Evolutionary conservation across 2,113 vertebrate species (phyloP), one percentile per base, ranked within the genome.

Genomic region (Nyctereutes procyonoides): DNA sequence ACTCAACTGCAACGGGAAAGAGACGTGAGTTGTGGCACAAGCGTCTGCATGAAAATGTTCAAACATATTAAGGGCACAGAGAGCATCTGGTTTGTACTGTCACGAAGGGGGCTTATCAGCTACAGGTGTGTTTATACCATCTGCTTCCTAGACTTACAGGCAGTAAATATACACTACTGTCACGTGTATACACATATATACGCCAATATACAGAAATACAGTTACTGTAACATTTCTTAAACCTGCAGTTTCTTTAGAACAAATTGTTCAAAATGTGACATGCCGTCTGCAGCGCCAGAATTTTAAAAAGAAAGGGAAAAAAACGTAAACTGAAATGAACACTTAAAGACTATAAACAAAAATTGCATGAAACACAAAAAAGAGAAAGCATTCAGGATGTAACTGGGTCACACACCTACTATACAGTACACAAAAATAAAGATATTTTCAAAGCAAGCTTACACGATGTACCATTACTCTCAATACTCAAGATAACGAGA

Each of bases 1-100:
- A 99, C 99, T 99, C 99, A 99, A 99, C 99, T 99, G 99, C 98
- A 99, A 99, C 97, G 96, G 98, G 98, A 99, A 99, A 99, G 98
- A 99, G 98, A 98, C 97, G 96, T 99, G 98, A 99, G 98, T 98
- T 98, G 99, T 98, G 98, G 98, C 98, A 98, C 98, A 98, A 98
- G 99, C 98, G 97, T 97, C 98, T 96, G 98, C 98, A 99, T 91
- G 97, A 98, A 98, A 98, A 98, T 98, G 98, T 97, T 98, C 97
- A 98, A 98, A 98, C 98, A 98, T 38, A 98, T 97, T 97, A 95
- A 98, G 98, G 98, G 98, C 98, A 98, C 97, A 97, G 96, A 93
- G 81, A 87, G 96, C 98, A 98, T 91, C 96, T 88, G 86, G 92
- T 96, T 55, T 88, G 95, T 55, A 95, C 74, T 74, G 63, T 90